Conservation (phyloP, 2,797 vertebrate genomes). For the Moxostoma hubbsi region DNA sequence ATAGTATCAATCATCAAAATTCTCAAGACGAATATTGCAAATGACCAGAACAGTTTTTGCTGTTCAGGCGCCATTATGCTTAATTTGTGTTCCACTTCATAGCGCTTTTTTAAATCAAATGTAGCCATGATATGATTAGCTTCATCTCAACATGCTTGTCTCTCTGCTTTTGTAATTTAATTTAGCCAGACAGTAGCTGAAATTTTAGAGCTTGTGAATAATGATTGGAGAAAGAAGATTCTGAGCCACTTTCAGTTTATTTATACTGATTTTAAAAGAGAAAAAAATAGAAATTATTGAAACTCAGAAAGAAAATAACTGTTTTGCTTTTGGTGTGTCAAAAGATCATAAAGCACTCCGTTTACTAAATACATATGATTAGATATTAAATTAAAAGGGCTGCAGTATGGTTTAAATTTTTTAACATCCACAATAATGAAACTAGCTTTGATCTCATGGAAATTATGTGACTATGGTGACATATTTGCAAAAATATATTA, state of each 20-base stretch:
- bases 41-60: conserved; percentile 8
- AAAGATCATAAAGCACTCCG: not conserved
- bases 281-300: conserved; percentile 16
- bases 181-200: conserved; percentile 64
- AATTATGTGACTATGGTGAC: no score
- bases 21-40: not conserved
- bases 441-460: no score
- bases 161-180: conserved; percentile 68
- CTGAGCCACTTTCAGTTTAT: conserved; percentile 54
- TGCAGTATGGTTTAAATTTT: no score
- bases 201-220: conserved; percentile 64
- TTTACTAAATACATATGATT: no score
- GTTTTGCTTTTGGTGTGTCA: not conserved
- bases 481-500: no score
- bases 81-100: conserved; percentile 60
- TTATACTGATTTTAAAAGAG: conserved; percentile 56
- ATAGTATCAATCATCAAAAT: conserved; percentile 9
- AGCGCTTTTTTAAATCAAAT: conserved; percentile 63
- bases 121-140: conserved; percentile 71
- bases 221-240: conserved; percentile 54
- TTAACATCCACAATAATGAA: no score
- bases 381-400: no score
- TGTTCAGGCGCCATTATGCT: conserved; percentile 22
- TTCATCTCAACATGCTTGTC: conserved; percentile 69
- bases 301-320: not conserved